Evolutionary conservation across 1,140 invertebrate genomes (phyloP), one percentile per base, ranked within the genome.

Genomic region (Portunus trituberculatus): DNA sequence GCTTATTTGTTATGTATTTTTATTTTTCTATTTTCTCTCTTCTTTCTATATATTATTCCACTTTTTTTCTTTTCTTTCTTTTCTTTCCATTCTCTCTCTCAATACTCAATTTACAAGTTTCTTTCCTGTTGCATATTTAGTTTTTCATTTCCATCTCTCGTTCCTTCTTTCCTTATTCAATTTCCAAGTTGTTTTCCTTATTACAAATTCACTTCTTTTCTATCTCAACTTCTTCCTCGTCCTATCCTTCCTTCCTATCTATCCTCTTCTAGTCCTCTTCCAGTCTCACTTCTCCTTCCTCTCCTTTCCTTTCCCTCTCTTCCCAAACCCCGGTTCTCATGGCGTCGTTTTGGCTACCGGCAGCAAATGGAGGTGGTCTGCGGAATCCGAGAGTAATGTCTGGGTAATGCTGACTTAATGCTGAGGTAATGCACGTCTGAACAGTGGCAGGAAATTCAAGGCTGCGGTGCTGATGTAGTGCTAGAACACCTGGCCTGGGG

Each of bases 271-370:
- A 39, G 39, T 39, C 39, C 6, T 88, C 14, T 39, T 31, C 29
- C 86, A 6, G n/a, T 88, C 86, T 39, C 86, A 29, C 86, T 88
- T 32, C 16, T 32, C 32, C 86, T 88, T 32, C 32, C 86, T 88
- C 86, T 88, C 86, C 32, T 32, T 88, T 32, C 32, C 86, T 88
- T 32, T 88, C 86, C 32, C 86, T 88, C 3, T 88, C 86, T 31
- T 32, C 16, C 29, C 32, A 28, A 4, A 2, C 6, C 39, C 39
- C 39, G 39, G 39, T 39, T 39, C 39, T 39, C 39, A 39, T 39
- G 39, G 39, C 39, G 6, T 39, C 39, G 6, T 39, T 39, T 2
- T 39, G 39, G 39, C 1, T 39, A 39, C 1, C 39, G 39, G 39
- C 1, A 39, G 39, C 39, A 39, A 39, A 39, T 39, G 39, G 39